Evolutionary conservation across 2,113 vertebrate species (phyloP).

Genomic region (Coracopsis vasa): DNA sequence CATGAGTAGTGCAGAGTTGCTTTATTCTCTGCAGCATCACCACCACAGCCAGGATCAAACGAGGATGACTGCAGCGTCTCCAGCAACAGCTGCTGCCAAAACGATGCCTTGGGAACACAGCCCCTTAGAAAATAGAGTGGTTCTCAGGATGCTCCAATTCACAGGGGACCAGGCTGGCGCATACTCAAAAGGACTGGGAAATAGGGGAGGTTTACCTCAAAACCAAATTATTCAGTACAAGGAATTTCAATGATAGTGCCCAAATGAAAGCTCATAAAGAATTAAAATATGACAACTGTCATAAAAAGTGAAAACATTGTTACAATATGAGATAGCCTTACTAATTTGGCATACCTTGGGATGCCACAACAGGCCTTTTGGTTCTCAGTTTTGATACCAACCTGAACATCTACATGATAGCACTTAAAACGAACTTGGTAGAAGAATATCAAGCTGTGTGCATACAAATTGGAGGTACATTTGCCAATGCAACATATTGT

Average conservation of each 20-base stretch:
- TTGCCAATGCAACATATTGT: background rate
- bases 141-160: background rate
- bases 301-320: background rate
- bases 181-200: background rate
- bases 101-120: background rate
- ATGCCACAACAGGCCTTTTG: background rate
- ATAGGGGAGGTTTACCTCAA: background rate
- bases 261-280: background rate
- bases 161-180: background rate
- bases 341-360: background rate
- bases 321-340: background rate
- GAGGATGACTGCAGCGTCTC: background rate
- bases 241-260: background rate
- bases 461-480: background rate
- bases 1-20: fast-evolving
- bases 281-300: background rate
- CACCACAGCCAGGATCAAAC: background rate
- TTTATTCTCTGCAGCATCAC: background rate
- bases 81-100: background rate
- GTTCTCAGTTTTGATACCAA: background rate
- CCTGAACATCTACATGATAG: background rate
- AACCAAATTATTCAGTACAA: background rate
- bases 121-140: background rate
- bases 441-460: background rate
- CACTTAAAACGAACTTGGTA: background rate